Conservation (phyloP, 2,888 invertebrate species). For the Crossocerus cetratus region DNA sequence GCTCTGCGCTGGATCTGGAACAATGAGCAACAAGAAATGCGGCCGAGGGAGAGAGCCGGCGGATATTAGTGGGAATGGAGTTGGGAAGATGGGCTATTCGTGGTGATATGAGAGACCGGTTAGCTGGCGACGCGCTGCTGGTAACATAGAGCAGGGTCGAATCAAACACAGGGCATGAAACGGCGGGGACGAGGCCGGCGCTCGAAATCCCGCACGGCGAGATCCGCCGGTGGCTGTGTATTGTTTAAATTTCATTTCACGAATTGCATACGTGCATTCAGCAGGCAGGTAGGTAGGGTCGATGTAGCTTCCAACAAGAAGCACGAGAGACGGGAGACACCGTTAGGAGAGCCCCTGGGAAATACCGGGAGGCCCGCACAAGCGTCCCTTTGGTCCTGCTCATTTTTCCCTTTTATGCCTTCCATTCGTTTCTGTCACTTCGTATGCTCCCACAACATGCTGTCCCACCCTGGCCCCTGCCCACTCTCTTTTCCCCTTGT, state of each 20-base stretch:
- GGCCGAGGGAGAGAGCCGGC: too few relatives aligned
- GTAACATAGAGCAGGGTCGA: not conserved
- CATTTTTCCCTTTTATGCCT: conserved; percentile 75
- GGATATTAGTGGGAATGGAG: too few relatives aligned
- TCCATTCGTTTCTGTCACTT: conserved; percentile 73
- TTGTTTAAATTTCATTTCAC: conserved; percentile 70
- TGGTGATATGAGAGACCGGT: too few relatives aligned
- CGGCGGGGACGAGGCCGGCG: not conserved
- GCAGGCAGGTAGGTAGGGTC: too few relatives aligned
- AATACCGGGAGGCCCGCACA: conserved; percentile 62
- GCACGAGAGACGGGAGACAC: conserved; percentile 23
- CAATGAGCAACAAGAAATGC: too few relatives aligned
- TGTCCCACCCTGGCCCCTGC: conserved; percentile 34
- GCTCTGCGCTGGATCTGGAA: too few relatives aligned
- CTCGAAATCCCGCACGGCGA: not conserved
- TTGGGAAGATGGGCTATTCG: too few relatives aligned
- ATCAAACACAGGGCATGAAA: not conserved
- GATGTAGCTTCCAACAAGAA: conserved; percentile 1
- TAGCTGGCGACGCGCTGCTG: not conserved
- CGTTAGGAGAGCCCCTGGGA: conserved; percentile 68
- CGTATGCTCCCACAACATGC: conserved; percentile 20
- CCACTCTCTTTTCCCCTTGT: not conserved
- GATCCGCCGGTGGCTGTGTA: conserved; percentile 25
- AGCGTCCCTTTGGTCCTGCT: conserved; percentile 67
- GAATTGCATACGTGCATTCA: conserved; percentile 24